Evolutionary conservation across 2,797 vertebrate species (phyloP).

Genomic region (Psittacula echo): DNA sequence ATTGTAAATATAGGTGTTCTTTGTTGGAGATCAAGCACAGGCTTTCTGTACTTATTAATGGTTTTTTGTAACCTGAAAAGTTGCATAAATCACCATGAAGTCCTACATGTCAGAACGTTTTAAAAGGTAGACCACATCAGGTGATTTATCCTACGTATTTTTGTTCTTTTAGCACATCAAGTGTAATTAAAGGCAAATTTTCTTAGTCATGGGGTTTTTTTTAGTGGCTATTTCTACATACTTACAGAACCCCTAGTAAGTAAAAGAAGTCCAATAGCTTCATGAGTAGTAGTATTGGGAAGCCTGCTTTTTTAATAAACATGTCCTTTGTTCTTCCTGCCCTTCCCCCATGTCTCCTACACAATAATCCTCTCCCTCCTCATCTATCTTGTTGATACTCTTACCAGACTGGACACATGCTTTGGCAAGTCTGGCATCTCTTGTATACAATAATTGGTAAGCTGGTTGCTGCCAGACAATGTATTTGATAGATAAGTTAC

Average conservation of each 20-base stretch:
- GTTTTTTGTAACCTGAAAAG: not conserved
- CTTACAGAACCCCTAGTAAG: not conserved
- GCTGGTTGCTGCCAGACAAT: not conserved
- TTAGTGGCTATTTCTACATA: not conserved
- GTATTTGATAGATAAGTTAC: not conserved
- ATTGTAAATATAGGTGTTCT: not conserved
- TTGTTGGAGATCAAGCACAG: not conserved
- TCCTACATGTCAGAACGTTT: not conserved
- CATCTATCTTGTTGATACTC: not conserved
- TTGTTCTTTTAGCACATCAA: not conserved
- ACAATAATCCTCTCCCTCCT: not conserved
- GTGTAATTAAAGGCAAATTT: not conserved
- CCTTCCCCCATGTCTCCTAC: slow-evolving; percentile 8
- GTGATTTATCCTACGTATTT: fast-evolving
- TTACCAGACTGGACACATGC: not conserved
- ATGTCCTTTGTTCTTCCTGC: slow-evolving; percentile 28
- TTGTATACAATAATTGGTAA: not conserved
- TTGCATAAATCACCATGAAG: not conserved
- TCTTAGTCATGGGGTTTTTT: not conserved
- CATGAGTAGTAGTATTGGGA: not conserved
- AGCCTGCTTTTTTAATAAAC: not conserved
- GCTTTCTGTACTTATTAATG: not conserved
- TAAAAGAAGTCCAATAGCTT: not conserved
- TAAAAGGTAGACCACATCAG: not conserved
- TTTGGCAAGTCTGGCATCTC: not conserved